Evolutionary conservation across 2,113 vertebrate species (phyloP).

Genomic region (Micromys minutus): DNA sequence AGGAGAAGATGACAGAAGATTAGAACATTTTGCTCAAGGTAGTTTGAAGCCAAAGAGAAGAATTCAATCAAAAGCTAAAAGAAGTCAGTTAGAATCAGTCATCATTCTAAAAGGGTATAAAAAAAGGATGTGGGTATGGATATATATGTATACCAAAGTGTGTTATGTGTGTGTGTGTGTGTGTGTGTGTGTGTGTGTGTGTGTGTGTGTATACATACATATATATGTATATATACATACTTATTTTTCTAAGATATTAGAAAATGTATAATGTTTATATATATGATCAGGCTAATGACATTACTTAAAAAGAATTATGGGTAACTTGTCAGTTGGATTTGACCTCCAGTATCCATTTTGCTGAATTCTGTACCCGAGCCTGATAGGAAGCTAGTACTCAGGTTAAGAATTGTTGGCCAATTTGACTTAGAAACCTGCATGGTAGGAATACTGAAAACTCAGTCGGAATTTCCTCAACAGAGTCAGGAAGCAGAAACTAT

Average conservation of each 20-base stretch:
- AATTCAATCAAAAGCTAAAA: too few species aligned
- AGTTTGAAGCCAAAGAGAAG: too few species aligned
- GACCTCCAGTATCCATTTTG: neutral
- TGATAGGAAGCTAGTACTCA: neutral
- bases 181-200: too few species aligned
- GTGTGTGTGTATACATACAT: neutral
- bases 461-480: neutral
- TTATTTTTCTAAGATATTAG: neutral
- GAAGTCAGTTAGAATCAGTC: too few species aligned
- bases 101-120: neutral
- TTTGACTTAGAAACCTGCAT: neutral
- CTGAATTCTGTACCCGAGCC: neutral
- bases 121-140: neutral
- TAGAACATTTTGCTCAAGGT: too few species aligned
- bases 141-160: too few species aligned
- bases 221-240: neutral
- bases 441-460: neutral
- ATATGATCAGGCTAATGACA: neutral
- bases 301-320: neutral
- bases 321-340: neutral
- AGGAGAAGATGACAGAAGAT: too few species aligned
- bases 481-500: neutral
- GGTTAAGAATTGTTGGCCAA: neutral
- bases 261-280: neutral
- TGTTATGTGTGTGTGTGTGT: too few species aligned